A percentile compares a stretch with the other conserved stretches of the same genome.
These are phyloP conservation scores for Chaetops frenatus DNA, from an alignment of 2,113 vertebrate species.

Conservation along the genomic window DNA sequence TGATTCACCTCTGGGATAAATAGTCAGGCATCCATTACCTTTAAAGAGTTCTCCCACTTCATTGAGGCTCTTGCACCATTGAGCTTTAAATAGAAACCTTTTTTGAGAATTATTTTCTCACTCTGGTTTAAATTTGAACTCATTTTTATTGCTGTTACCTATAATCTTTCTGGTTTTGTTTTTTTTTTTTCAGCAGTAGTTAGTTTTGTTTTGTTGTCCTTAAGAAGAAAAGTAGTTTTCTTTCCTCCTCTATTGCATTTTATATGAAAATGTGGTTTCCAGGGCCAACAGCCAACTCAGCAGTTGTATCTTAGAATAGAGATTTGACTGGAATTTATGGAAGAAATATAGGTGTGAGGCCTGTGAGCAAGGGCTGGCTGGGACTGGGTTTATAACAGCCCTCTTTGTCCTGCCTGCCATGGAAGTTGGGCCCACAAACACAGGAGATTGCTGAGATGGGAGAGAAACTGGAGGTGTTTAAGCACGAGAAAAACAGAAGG, in stretches of 20 bases:
- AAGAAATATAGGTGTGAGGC: conserved; percentile 35
- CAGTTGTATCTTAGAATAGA: conserved; percentile 4
- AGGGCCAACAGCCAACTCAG: conserved; percentile 25
- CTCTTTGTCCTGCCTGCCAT: neutral
- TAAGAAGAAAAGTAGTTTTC: conserved; percentile 2
- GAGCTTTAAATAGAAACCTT: neutral
- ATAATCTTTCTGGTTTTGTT: neutral
- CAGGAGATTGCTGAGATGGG: neutral
- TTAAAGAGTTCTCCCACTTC: neutral
- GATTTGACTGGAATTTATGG: conserved; percentile 21
- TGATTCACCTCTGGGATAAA: neutral
- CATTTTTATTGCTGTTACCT: neutral
- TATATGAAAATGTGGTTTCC: conserved; percentile 52
- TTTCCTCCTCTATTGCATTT: conserved; percentile 20
- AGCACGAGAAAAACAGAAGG: neutral
- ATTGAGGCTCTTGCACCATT: neutral
- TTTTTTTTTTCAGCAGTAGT: neutral
- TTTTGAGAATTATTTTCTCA: neutral
- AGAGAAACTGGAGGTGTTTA: neutral
- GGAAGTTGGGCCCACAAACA: neutral
- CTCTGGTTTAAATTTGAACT: neutral
- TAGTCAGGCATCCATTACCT: neutral
- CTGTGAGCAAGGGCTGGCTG: neutral
- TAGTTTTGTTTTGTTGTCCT: conserved; percentile 21
- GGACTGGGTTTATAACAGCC: neutral